Conservation (phyloP, 2,888 invertebrate genomes). For the Tinea semifulvella region DNA sequence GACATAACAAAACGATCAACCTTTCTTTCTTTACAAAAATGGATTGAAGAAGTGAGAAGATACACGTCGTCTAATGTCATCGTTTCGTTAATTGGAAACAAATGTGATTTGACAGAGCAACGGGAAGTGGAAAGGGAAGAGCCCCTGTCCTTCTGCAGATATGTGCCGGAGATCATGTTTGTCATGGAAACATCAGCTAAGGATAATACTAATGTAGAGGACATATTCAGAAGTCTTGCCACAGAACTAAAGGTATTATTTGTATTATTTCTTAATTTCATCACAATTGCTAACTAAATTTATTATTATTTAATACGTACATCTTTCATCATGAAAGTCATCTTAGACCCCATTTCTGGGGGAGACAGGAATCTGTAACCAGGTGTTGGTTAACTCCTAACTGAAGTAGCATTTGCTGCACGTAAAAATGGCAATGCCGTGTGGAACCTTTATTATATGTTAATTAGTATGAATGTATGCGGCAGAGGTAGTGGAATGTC, state of each 20-base stretch:
- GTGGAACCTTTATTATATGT: too few relatives aligned
- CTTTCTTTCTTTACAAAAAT: conserved; percentile 90
- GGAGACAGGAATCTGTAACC: too few relatives aligned
- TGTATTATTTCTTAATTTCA: too few relatives aligned
- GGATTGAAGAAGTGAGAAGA: conserved; percentile 95
- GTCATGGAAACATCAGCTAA: conserved; percentile 92
- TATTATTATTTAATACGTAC: too few relatives aligned
- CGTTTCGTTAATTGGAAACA: conserved; percentile 91
- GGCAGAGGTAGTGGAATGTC: too few relatives aligned
- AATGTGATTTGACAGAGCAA: conserved; percentile 83
- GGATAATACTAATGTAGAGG: conserved; percentile 90
- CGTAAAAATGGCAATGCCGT: too few relatives aligned
- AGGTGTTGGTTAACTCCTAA: too few relatives aligned
- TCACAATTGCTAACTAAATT: too few relatives aligned
- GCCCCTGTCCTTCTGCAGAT: conserved; percentile 86
- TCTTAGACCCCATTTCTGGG: too few relatives aligned
- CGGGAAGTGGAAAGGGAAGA: conserved; percentile 88
- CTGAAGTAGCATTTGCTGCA: too few relatives aligned
- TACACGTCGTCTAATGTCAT: conserved; percentile 94
- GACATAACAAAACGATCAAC: conserved; percentile 94
- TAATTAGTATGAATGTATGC: too few relatives aligned
- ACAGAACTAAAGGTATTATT: conserved; percentile 79
- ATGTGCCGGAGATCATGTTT: conserved; percentile 86
- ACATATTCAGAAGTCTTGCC: conserved; percentile 86
- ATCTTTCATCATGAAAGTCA: too few relatives aligned